phyloP scores from a whole-genome alignment of 2,888 invertebrate genomes.

The Eledona agricola region DNA sequence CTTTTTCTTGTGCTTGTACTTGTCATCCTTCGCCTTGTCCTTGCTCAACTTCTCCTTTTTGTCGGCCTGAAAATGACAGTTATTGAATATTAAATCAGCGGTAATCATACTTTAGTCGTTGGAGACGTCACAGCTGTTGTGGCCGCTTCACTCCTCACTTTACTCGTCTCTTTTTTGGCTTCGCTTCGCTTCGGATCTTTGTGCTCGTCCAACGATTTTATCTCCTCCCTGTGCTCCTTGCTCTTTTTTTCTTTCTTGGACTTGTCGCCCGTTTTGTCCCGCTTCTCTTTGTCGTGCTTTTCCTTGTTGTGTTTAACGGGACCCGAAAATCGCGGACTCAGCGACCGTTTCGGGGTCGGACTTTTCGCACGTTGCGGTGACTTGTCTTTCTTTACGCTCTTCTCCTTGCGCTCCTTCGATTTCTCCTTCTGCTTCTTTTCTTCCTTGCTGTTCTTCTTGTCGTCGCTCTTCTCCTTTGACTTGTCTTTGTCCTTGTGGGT shows the following conservation, averaged over 20 bases:
- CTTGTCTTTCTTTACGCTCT: constrained; percentile 62
- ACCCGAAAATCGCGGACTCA: constrained; percentile 46
- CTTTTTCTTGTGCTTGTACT: constrained; percentile 66
- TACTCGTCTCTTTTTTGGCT: constrained; percentile 42
- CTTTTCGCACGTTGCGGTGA: constrained; percentile 60
- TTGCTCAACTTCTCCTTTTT: constrained; percentile 22
- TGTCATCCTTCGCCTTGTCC: constrained; percentile 53
- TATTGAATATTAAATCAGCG: constrained; percentile 1
- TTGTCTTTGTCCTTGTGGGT: constrained; percentile 62
- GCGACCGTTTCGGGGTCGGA: constrained; percentile 58
- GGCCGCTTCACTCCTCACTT: constrained; percentile 53
- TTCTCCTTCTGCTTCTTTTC: constrained; percentile 65
- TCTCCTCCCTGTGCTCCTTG: constrained; percentile 65
- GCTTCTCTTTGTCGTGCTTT: constrained; percentile 48
- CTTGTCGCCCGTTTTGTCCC: constrained; percentile 61
- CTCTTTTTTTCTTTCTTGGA: constrained; percentile 70
- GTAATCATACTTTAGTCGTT: constrained; percentile 32
- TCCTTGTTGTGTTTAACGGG: constrained; percentile 55
- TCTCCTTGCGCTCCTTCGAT: constrained; percentile 67
- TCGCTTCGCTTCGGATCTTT: constrained; percentile 47
- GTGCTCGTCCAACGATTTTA: constrained; percentile 42
- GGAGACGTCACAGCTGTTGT: constrained; percentile 62
- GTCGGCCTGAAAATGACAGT: background rate
- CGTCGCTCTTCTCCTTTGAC: constrained; percentile 61
- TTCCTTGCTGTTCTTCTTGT: constrained; percentile 62